Evolutionary conservation across 2,797 vertebrate genomes (phyloP), one percentile per base, ranked within the genome.

Genomic region (Syngnathus rostellatus): DNA sequence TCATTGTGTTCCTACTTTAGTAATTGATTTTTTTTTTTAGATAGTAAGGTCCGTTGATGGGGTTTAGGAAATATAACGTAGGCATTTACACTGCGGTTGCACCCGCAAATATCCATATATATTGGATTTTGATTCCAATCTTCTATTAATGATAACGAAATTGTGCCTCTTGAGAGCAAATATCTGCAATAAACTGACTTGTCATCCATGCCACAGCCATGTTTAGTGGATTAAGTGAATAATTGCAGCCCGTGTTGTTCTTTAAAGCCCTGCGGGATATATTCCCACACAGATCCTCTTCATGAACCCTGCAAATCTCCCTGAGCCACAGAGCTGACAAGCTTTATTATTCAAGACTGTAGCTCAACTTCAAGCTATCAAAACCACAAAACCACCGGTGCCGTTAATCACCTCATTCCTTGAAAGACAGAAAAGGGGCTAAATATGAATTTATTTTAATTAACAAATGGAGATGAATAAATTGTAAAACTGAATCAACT

Each of bases 291-390:
- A 81, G 73, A 82, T 81, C 79, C 68, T 71, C 68, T 70, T 65
- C 39, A 50, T 67, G 67, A 81, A 77, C 77, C 77, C 65, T 55
- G 68, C 71, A 75, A 83, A 81, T 67, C 76, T 82, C 69, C 73
- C 68, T 68, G 78, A 84, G 81, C 77, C 77, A 74, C 71, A 82
- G 79, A 86, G 85, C 79, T 86, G 77, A 85, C 76, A 74, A 79
- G 81, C 77, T 74, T 83, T 86, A 82, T 86, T 87, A 82, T 85
- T 82, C 41, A 74, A 63, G 82, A 83, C 83, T 72, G 75, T 72
- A 85, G 86, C 82, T 70, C 77, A 16, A 31, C 74, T 84, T 84
- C 77, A 82, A 84, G 83, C 80, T 63, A 79, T 78, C 81, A 79
- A 79, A 78, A 82, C 74, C 80, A 72, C 60, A 62, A 62, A 45